Evolutionary conservation across 2,113 vertebrate species (phyloP).

Genomic region (Psettodes erumei): DNA sequence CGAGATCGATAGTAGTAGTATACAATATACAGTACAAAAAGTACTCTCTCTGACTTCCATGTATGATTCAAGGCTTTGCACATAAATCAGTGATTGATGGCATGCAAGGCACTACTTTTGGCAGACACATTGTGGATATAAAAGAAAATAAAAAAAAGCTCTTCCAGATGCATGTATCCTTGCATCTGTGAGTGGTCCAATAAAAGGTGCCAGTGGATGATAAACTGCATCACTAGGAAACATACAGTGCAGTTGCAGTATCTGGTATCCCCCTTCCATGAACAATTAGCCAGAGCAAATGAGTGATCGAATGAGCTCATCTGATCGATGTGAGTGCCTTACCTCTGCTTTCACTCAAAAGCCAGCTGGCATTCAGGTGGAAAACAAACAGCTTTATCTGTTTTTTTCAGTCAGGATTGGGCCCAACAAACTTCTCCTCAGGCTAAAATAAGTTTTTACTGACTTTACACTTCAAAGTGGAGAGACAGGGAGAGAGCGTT

Average conservation of each 20-base stretch:
- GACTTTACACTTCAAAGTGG: constrained; percentile 66
- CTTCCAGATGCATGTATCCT: constrained; percentile 6
- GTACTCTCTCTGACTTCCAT: too few species aligned
- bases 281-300: constrained; percentile 10
- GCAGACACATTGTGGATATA: too few species aligned
- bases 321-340: constrained; percentile 27
- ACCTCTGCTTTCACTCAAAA: constrained; percentile 26
- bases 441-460: constrained; percentile 47
- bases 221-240: constrained; percentile 35
- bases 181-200: constrained; percentile 19
- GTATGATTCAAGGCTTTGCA: too few species aligned
- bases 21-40: neutral
- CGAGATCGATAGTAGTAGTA: neutral
- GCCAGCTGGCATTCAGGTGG: constrained; percentile 45
- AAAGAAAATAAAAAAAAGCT: neutral
- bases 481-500: constrained; percentile 35
- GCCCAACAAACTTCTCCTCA: constrained; percentile 31
- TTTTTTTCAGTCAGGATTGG: constrained; percentile 36
- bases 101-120: too few species aligned
- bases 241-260: constrained; percentile 18
- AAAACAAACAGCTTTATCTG: constrained; percentile 46
- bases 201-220: constrained; percentile 25
- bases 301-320: constrained; percentile 21
- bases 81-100: too few species aligned
- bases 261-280: neutral